Conservation (phyloP, 1,140 invertebrate species). For the Dysdera silvatica region DNA sequence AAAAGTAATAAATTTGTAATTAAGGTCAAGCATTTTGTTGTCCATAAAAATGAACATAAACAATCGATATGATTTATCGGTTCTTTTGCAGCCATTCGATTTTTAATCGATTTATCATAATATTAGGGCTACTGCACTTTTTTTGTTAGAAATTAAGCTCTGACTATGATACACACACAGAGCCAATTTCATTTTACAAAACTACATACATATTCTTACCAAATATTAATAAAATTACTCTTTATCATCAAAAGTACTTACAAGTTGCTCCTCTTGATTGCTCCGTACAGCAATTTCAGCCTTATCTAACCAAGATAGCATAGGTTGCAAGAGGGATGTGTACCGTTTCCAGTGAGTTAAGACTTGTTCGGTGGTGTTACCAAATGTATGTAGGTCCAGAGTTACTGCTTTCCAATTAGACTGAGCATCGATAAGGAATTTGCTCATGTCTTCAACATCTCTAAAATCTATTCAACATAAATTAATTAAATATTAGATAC, state of each 20-base stretch:
- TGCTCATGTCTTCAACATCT: slow-evolving; percentile 66
- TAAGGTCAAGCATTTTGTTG: no score
- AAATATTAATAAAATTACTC: no score
- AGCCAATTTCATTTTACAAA: slow-evolving; percentile 46
- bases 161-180: slow-evolving; percentile 54
- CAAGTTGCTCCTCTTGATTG: slow-evolving; percentile 73
- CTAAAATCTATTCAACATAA: slow-evolving; percentile 51
- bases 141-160: no score
- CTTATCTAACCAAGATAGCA: slow-evolving; percentile 68
- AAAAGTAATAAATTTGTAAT: no score
- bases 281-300: slow-evolving; percentile 67
- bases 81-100: no score
- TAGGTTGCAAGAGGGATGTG: slow-evolving; percentile 60
- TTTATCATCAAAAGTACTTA: slow-evolving; percentile 29
- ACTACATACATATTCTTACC: no score
- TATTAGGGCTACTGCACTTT: no score
- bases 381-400: slow-evolving; percentile 77
- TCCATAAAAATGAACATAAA: no score
- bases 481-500: neutral
- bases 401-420: slow-evolving; percentile 83
- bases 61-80: no score
- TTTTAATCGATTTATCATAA: no score
- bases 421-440: slow-evolving; percentile 73
- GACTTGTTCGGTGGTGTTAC: slow-evolving; percentile 80
- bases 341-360: slow-evolving; percentile 80